phyloP scores from a whole-genome alignment of 2,888 invertebrate species.

The Orthosia gothica region DNA sequence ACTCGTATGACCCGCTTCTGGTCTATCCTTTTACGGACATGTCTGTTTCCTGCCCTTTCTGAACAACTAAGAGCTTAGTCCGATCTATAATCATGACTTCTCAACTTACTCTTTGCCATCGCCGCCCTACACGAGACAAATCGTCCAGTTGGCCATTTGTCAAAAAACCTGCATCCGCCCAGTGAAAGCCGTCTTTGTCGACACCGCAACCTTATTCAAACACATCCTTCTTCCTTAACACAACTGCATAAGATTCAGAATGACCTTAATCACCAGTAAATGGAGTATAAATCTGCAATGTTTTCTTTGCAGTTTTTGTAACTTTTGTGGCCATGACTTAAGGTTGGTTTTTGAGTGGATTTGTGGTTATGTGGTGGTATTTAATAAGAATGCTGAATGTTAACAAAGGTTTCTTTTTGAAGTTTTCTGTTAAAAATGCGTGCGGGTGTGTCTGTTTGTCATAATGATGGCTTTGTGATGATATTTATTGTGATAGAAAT shows the following conservation, averaged over 20 bases:
- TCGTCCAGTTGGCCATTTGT: constrained; percentile 90
- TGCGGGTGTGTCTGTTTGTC: constrained; percentile 66
- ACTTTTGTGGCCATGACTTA: constrained; percentile 29
- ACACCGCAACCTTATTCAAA: constrained; percentile 68
- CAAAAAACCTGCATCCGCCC: constrained; percentile 91
- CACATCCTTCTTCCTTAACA: constrained; percentile 67
- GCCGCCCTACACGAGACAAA: constrained; percentile 90
- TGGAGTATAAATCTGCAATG: constrained; percentile 2
- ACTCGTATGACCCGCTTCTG: too few species aligned
- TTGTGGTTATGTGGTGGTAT: constrained; percentile 33
- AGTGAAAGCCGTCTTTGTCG: constrained; percentile 87
- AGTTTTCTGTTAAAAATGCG: constrained; percentile 73
- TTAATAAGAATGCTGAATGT: constrained; percentile 69
- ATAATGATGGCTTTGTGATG: constrained; percentile 64
- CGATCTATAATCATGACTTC: neutral
- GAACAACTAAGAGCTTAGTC: neutral
- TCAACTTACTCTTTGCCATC: constrained; percentile 78
- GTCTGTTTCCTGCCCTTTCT: too few species aligned
- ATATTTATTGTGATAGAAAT: constrained; percentile 61
- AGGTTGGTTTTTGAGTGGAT: constrained; percentile 41
- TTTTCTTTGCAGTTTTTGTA: constrained; percentile 26
- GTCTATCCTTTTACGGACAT: too few species aligned
- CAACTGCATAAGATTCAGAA: constrained; percentile 71
- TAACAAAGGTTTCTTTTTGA: constrained; percentile 71
- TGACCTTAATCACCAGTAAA: constrained; percentile 46